Evolutionary conservation across 2,113 vertebrate species (phyloP), one percentile per base, ranked within the genome.

Genomic region (Etia nguti): DNA sequence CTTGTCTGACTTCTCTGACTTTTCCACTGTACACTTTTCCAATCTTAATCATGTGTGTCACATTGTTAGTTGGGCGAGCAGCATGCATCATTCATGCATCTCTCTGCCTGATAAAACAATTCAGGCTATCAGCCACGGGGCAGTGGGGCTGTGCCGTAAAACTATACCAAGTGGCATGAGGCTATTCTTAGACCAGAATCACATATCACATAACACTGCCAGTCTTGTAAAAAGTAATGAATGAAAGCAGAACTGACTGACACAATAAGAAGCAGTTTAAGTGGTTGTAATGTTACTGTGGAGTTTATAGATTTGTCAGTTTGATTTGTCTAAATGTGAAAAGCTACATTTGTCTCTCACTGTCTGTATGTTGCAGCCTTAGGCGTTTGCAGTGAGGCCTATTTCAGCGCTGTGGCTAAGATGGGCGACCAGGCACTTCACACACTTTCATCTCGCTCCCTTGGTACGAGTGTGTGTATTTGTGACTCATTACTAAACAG

Each of bases 361-460:
- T 86, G 36, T 85, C 10, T 84, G 6, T 75, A 13, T 57, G 50
- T 38, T 16, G 7, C 94, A 98, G 98, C 96, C 1, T 93, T 99
- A 88, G 97, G 97, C 0, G 93, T 97, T 89, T 97, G 97, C 0
- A 98, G 98, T 8, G 98, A 98, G 87, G 96, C 97, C 18, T 98
- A 99, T 94, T 99, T 98, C 94, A 97, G 94, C 1, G 97, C 97
- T 4, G 96, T 99, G 4, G 97, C 97, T 89, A 98, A 98, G 94
- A 98, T 99, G 84, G 98, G 97, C 10, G 97, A 98, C 87, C 97
- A 97, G 88, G 98, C 98, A 1, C 91, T 99, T 73, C 96, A 97
- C 93, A 98, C 97, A 2, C 94, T 98, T 26, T 97, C 98, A 18
- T 98, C 98, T 1, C 97, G 96, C 9, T 94, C 97, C 65, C 94